Base-by-base conservation (phyloP, 2,113 vertebrate species). In the Campylorhamphus procurvoides region DNA sequence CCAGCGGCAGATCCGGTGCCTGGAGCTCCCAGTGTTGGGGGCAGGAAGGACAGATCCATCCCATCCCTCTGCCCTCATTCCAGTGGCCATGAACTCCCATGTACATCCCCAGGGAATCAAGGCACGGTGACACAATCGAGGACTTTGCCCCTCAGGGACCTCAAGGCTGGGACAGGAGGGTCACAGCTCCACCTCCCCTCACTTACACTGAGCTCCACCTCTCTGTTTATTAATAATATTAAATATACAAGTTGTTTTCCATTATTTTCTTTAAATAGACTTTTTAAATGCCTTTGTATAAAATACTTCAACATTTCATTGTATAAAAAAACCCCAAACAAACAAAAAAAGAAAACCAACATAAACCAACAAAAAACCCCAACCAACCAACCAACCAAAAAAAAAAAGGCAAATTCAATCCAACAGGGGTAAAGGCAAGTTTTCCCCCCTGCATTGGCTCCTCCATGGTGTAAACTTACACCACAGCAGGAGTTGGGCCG, bases 281-380 rank as follows among this genome's bases (percentile, higher is more conserved):
- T 97, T 62, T 90, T 96, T 96, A 98, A 97, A 98, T 98, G 98
- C 95, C 96, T 98, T 98, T 95, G 83, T 98, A 98, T 98, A 98
- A 98, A 98, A 98, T 98, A 98, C 96, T 97, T 97, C 96, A 97
- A 91, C 93, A 94, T 95, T 98, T 98, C 97, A 92, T 89, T 87
- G 96, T 98, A 98, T 97, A 91, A 97, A 98, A 94, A 80, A 28
- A 6, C 14, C 24, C 23, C 50, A 28, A 52, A 52, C 50, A 52
- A 52, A 50, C 25, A 27, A 50, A 50, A 23, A 35, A 13, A 58
- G 37, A 35, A 53, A 49, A 80, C 27, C 18, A 77, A 33, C 55
- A n/a, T 20, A 39, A 14, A 15, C 5, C 6, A 18, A 47, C 12
- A 58, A 53, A 37, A 52, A 46, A 39, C 10, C 15, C 69, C 71